Base-by-base conservation (phyloP, 2,113 vertebrate genomes). In the Budorcas taxicolor region DNA sequence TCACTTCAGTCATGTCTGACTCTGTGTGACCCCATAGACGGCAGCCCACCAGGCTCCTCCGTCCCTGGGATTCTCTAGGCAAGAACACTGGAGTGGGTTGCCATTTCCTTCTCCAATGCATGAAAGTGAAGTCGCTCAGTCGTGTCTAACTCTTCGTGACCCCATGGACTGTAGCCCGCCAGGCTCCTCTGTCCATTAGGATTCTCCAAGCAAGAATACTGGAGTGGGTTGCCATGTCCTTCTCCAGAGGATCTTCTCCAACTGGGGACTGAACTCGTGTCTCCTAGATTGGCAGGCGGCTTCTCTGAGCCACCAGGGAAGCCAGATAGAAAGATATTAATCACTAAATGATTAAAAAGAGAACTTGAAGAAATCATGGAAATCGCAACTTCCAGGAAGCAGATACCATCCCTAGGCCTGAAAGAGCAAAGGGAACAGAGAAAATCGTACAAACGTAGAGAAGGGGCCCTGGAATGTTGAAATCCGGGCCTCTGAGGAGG, bases 161-260 rank as follows among this genome's bases (percentile, higher is more conserved):
- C 4, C 0, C 4, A 19, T 21, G n/a, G 64, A 67, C 33, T 17
- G n/a, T 2, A n/a, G 64, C 8, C n/a, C 0, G 2, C n/a, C 19
- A 36, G n/a, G n/a, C 9, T 71, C n/a, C n/a, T 71, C 64, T 23
- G 19, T 21, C 36, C n/a, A 71, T 36, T 21, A 5, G 9, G 36
- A 71, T 71, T 71, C 19, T 71, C n/a, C n/a, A 40, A 10, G n/a
- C 67, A 71, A 71, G n/a, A 71, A 2, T 10, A 71, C 21, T 71
- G 67, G 67, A 71, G n/a, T 71, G 67, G 19, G 19, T 6, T 71
- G 19, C 36, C 67, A 23, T 71, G 1, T 12, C 19, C n/a, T 71
- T 71, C n/a, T 40, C n/a, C n/a, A 71, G n/a, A 19, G n/a, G n/a
- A 71, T 23, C n/a, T 71, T 71, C 67, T 71, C n/a, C n/a, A 71